Evolutionary conservation across 2,113 vertebrate species (phyloP).

Genomic region (Willisornis vidua): DNA sequence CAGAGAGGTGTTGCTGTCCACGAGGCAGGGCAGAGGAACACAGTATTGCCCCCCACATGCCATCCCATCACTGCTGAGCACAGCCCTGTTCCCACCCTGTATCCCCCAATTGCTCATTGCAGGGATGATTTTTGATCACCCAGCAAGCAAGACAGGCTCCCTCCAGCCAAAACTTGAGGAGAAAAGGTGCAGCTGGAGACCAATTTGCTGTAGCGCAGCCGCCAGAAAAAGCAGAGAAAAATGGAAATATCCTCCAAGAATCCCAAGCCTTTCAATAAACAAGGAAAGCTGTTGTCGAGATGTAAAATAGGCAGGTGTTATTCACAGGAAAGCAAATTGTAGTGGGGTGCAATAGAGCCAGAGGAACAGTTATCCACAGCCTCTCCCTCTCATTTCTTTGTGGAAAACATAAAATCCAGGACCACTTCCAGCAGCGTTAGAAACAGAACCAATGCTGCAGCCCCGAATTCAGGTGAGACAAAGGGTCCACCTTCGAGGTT

Average conservation of each 20-base stretch:
- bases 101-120: neutral
- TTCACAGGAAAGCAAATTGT: neutral
- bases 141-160: neutral
- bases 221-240: neutral
- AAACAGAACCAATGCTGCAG: too few species aligned
- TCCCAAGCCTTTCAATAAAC: neutral
- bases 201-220: accelerated
- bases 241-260: neutral
- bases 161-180: neutral
- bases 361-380: neutral
- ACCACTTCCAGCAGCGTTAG: neutral
- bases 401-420: neutral
- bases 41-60: accelerated
- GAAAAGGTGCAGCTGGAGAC: conserved; percentile 12
- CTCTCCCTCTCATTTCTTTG: neutral
- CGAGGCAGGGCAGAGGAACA: accelerated
- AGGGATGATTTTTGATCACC: neutral
- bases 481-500: too few species aligned
- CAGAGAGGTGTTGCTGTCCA: accelerated
- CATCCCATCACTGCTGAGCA: neutral
- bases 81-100: neutral
- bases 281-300: neutral
- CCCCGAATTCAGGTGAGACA: too few species aligned
- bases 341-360: neutral
- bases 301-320: neutral